Percentiles rank a stretch among this genome's conserved stretches.
Conservation (phyloP, 2,888 invertebrate species). For the Nemoura dubitans region DNA sequence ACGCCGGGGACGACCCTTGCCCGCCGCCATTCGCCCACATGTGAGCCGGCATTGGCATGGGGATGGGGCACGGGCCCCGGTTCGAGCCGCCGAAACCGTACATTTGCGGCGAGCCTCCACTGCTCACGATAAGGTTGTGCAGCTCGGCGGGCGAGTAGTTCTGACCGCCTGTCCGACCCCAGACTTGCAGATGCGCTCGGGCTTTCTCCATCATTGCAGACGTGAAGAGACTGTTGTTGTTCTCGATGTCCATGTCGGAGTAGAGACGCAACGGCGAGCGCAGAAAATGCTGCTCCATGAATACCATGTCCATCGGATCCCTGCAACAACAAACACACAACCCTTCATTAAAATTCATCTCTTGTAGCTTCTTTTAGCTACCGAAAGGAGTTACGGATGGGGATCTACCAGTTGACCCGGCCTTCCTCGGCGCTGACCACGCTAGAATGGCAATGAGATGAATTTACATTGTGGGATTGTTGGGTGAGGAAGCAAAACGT, state of each 20-base stretch:
- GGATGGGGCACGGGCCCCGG: conserved; percentile 56
- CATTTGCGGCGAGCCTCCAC: conserved; percentile 53
- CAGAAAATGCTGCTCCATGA: conserved; percentile 80
- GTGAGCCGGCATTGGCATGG: conserved; percentile 59
- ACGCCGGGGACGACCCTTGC: conserved; percentile 30
- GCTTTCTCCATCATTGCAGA: conserved; percentile 62
- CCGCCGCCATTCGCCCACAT: conserved; percentile 60
- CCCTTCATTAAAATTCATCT: conserved; percentile 23
- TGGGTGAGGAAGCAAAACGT: conserved; percentile 41
- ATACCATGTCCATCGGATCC: conserved; percentile 82
- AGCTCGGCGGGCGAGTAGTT: conserved; percentile 56
- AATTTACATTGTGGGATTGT: conserved; percentile 19
- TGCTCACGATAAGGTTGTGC: conserved; percentile 58
- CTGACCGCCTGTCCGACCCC: conserved; percentile 58
- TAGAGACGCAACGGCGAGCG: conserved; percentile 68
- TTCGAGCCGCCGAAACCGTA: conserved; percentile 50
- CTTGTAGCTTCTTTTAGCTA: conserved; percentile 27
- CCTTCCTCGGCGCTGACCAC: conserved; percentile 27
- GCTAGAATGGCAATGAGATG: conserved; percentile 19
- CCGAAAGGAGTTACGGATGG: conserved; percentile 19
- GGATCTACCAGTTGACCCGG: conserved; percentile 20
- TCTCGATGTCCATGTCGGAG: conserved; percentile 67
- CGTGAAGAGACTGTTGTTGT: conserved; percentile 63
- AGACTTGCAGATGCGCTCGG: conserved; percentile 60
- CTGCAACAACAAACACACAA: conserved; percentile 56